Conservation (phyloP, 2,888 invertebrate genomes). For the Bruchidius siliquastri region DNA sequence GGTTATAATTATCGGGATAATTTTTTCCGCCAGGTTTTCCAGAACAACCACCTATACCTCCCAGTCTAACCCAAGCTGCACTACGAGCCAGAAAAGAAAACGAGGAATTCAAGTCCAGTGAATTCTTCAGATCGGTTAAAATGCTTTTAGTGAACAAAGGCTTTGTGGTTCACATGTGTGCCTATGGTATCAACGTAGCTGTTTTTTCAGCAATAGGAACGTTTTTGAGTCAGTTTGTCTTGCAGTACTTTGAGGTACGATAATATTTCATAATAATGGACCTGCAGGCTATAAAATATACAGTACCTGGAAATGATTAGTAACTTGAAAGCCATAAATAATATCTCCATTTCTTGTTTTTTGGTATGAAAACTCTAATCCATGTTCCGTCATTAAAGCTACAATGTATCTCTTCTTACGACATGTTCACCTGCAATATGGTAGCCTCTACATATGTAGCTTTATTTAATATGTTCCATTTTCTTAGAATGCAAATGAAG, state of each 20-base stretch:
- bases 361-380: no score
- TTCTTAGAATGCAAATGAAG: slow-evolving; percentile 56
- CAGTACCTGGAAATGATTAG: no score
- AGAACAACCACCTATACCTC: slow-evolving; percentile 53
- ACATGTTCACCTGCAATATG: no score
- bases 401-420: no score
- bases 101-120: slow-evolving; percentile 49
- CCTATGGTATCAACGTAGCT: slow-evolving; percentile 90
- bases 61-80: slow-evolving; percentile 52
- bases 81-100: slow-evolving; percentile 46
- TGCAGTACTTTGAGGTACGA: slow-evolving; percentile 71
- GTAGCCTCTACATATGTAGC: no score
- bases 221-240: slow-evolving; percentile 78
- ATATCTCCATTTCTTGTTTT: no score
- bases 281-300: no score
- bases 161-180: slow-evolving; percentile 73
- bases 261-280: background rate
- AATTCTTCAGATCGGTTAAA: slow-evolving; percentile 63
- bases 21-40: slow-evolving; percentile 53
- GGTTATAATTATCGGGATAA: no score
- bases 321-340: no score
- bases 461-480: no score
- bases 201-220: slow-evolving; percentile 94
- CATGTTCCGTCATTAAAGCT: no score
- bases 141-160: slow-evolving; percentile 70